Base-by-base conservation (phyloP, 2,113 vertebrate genomes). In the Dicentrarchus labrax region DNA sequence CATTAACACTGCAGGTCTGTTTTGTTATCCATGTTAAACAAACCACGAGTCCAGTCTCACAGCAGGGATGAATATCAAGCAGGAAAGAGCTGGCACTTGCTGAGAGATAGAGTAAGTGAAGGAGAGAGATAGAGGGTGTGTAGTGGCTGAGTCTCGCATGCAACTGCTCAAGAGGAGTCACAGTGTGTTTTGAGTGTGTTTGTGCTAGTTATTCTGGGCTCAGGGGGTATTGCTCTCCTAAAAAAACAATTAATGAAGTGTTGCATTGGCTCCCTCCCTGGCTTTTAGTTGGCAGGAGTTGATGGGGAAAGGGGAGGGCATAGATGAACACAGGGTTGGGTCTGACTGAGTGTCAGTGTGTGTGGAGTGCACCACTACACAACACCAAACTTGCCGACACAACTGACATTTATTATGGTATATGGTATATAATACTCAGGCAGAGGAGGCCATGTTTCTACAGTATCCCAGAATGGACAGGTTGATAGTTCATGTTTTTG, bases 11-110 rank as follows among this genome's bases (percentile, higher is more conserved):
- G 24, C 11, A n/a, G 24, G 45, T 59, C 17, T 50, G 38, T 78
- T 83, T 78, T 69, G 11, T 47, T 71, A 74, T 61, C 67, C 36
- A 76, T 80, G 36, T 83, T 82, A 68, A 67, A 68, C 72, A 78
- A 73, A 76, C 36, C 50, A 48, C 8, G 4, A 65, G 71, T 82
- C 70, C 69, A 64, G 65, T 78, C 64, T 68, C 69, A 76, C 80
- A 87, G 85, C 78, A 47, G 57, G 80, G 39, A 72, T 68, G 79
- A 72, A 83, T 86, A 82, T 71, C 39, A 86, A 75, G 54, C 70
- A 81, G 69, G 64, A 77, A 24, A 38, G 45, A 80, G 50, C 51
- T 75, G 64, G 69, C 43, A 21, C 56, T 68, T 45, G 64, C 54
- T 67, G 51, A 75, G 72, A 47, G 76, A 38, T 10, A 16, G 59